Percentiles rank a stretch among this genome's conserved stretches.
Evolutionary conservation across 2,797 vertebrate species (phyloP).

Genomic region (Podarcis lilfordi): DNA sequence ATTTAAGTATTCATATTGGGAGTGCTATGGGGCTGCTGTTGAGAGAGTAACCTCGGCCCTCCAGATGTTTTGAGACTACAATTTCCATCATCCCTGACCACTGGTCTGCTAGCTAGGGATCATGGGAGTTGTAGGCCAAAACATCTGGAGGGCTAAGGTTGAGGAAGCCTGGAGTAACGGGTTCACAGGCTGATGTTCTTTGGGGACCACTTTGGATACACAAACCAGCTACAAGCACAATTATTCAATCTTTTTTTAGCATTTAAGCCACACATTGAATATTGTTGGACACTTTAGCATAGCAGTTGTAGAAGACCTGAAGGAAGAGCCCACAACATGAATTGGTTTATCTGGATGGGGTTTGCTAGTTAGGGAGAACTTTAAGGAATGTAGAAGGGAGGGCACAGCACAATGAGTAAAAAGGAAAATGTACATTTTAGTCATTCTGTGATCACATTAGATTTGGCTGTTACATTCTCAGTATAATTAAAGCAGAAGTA

Average conservation of each 20-base stretch:
- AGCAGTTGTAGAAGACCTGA: not conserved
- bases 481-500: slow-evolving; percentile 73
- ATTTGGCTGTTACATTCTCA: slow-evolving; percentile 69
- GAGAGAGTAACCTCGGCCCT: not conserved
- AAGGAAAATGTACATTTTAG: slow-evolving; percentile 49
- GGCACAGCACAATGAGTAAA: slow-evolving; percentile 39
- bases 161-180: too few species aligned
- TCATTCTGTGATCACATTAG: slow-evolving; percentile 60
- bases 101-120: too few species aligned
- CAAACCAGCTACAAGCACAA: not conserved
- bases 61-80: too few species aligned
- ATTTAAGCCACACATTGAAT: not conserved
- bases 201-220: not conserved
- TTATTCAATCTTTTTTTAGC: not conserved
- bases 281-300: slow-evolving; percentile 1
- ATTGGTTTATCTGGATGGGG: not conserved
- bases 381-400: slow-evolving; percentile 29
- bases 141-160: too few species aligned
- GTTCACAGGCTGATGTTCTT: not conserved
- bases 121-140: too few species aligned
- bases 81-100: too few species aligned
- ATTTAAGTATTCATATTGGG: not conserved
- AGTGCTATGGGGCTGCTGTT: not conserved
- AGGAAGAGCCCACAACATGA: not conserved
- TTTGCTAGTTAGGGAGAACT: not conserved